Percentiles rank a stretch among this genome's conserved stretches.
Conservation (phyloP, 2,797 vertebrate species). For the Morus bassanus region DNA sequence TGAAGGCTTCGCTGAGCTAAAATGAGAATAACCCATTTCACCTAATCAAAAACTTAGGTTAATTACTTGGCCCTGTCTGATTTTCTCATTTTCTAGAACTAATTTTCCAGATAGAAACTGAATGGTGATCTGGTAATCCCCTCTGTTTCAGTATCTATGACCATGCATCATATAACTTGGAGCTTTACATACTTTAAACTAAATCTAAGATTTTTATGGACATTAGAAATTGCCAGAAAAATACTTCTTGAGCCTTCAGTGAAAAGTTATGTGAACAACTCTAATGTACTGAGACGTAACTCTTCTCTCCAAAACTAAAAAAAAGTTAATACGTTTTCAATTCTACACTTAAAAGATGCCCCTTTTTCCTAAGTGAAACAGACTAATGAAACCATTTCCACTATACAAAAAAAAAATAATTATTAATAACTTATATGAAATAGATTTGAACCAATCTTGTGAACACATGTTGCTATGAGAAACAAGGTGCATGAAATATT, state of each 20-base stretch:
- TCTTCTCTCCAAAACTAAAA: background rate
- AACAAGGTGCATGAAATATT: background rate
- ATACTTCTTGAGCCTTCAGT: background rate
- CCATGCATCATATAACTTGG: background rate
- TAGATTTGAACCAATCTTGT: background rate
- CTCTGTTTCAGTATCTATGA: background rate
- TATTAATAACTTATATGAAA: background rate
- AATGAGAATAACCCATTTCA: slow-evolving; percentile 5
- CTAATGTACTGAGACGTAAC: background rate
- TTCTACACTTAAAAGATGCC: background rate
- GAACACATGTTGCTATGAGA: background rate
- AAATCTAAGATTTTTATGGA: background rate
- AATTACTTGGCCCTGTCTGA: slow-evolving; percentile 44
- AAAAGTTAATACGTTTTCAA: background rate
- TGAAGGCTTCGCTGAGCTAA: background rate
- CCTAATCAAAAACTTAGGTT: slow-evolving; percentile 27
- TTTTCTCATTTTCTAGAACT: slow-evolving; percentile 52
- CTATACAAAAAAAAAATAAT: background rate
- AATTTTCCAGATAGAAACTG: slow-evolving; percentile 33
- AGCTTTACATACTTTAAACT: background rate
- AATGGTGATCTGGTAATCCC: background rate
- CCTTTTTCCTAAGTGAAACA: background rate
- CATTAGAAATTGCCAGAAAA: background rate
- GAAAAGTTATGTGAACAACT: background rate
- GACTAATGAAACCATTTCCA: background rate